Percentiles rank a stretch among this genome's conserved stretches.
Conservation (phyloP, 1,140 invertebrate genomes). For the Heliconius eleuchia region DNA sequence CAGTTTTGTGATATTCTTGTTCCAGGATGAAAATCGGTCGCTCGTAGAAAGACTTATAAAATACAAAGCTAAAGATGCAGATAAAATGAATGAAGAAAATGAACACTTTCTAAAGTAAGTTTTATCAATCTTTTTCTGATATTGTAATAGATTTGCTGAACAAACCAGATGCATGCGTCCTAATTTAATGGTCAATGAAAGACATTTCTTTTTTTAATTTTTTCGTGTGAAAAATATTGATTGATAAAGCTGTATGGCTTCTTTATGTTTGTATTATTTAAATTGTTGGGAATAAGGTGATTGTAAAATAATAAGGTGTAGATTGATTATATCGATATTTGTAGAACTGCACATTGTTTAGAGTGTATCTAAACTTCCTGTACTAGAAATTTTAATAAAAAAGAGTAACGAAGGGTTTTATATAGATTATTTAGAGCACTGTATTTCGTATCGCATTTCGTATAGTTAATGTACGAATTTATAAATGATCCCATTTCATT, state of each 20-base stretch:
- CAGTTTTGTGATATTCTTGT: slow-evolving; percentile 41
- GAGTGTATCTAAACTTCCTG: slow-evolving; percentile 4
- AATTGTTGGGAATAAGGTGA: slow-evolving; percentile 29
- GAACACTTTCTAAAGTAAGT: slow-evolving; percentile 93
- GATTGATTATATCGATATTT: slow-evolving; percentile 25
- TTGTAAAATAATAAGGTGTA: slow-evolving; percentile 24
- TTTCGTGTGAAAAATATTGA: neutral
- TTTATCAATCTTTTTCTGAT: slow-evolving; percentile 13
- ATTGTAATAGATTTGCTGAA: neutral
- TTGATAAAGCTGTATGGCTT: slow-evolving; percentile 19
- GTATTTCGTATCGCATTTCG: neutral
- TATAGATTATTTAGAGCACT: slow-evolving; percentile 18
- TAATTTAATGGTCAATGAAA: neutral
- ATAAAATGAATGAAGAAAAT: slow-evolving; percentile 96
- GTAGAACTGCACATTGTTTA: slow-evolving; percentile 22
- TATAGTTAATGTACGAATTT: neutral
- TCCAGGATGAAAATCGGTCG: slow-evolving; percentile 94
- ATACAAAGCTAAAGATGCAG: slow-evolving; percentile 96
- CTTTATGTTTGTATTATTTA: slow-evolving; percentile 29
- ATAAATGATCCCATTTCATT: neutral
- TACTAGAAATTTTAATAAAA: neutral
- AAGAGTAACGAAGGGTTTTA: slow-evolving; percentile 18
- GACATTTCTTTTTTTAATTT: neutral
- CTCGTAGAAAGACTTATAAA: slow-evolving; percentile 93
- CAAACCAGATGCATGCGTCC: neutral